These are phyloP conservation scores for Pelagia noctiluca DNA, from an alignment of 30 jellyfish, hydroid and myxozoan genomes.

Conservation along the genomic window DNA sequence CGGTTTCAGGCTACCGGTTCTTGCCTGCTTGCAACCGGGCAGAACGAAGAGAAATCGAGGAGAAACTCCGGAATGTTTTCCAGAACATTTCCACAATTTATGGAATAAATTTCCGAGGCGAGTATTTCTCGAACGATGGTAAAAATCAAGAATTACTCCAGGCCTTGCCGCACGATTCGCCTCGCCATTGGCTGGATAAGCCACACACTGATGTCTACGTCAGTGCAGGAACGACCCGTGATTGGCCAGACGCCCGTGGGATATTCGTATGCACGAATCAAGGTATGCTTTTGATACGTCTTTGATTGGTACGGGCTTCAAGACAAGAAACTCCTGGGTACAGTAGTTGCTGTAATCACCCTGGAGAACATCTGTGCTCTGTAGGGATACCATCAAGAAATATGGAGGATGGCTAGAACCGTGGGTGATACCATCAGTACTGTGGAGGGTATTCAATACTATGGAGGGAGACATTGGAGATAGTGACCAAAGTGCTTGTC, in stretches of 20 bases:
- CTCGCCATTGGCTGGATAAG: conserved; percentile 56
- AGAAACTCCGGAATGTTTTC: conserved; percentile 26
- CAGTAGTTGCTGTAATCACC: too few species aligned
- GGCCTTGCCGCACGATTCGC: conserved; percentile 44
- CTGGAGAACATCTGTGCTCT: too few species aligned
- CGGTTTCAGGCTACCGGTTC: conserved; percentile 54
- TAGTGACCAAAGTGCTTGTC: too few species aligned
- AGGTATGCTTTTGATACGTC: too few species aligned
- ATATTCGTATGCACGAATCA: conserved; percentile 41
- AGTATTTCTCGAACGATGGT: conserved; percentile 30
- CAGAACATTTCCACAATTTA: conserved; percentile 9
- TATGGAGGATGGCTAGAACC: too few species aligned
- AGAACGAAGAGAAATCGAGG: conserved; percentile 69
- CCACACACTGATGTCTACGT: conserved; percentile 61
- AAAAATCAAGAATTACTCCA: conserved; percentile 10
- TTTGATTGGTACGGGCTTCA: too few species aligned
- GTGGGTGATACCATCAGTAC: too few species aligned
- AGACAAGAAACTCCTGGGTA: too few species aligned
- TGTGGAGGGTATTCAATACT: too few species aligned
- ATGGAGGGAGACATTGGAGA: too few species aligned
- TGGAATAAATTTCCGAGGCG: conserved; percentile 55
- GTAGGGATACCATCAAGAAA: too few species aligned
- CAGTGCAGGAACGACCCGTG: conserved; percentile 54
- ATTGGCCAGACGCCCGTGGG: conserved; percentile 78
- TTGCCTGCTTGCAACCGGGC: conserved; percentile 68